A percentile compares a stretch with the other conserved stretches of the same genome.
These are phyloP conservation scores for Castor canadensis DNA, from an alignment of 2,113 vertebrate genomes.

Conservation along the genomic window DNA sequence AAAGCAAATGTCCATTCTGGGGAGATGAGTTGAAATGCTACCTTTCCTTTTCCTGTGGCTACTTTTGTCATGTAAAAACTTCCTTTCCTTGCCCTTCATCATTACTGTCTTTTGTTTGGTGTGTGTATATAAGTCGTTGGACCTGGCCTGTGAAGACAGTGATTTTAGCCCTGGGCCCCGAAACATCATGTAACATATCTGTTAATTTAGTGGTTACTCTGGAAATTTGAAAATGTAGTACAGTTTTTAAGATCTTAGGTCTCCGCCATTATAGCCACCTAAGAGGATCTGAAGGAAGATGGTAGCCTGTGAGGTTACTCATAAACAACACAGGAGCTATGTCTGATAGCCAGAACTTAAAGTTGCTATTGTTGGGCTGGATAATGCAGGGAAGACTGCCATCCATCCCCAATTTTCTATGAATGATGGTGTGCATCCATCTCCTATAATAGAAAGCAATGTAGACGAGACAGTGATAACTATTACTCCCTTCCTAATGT, in stretches of 20 bases:
- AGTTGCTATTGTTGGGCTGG: background rate
- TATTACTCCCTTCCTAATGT: background rate
- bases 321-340: background rate
- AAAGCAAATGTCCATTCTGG: too few species aligned
- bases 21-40: too few species aligned
- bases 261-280: background rate
- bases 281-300: background rate
- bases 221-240: background rate
- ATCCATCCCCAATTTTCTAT: background rate
- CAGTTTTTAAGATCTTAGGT: background rate
- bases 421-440: too few species aligned
- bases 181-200: too few species aligned
- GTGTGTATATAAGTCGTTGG: too few species aligned
- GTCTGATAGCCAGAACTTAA: background rate
- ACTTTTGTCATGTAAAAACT: too few species aligned
- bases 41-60: too few species aligned
- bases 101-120: too few species aligned
- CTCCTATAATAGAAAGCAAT: background rate
- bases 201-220: background rate
- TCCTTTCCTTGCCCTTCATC: too few species aligned
- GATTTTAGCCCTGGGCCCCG: too few species aligned
- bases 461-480: background rate
- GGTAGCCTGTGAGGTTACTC: background rate
- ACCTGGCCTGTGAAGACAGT: too few species aligned
- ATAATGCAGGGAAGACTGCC: background rate